Evolutionary conservation across 2,797 vertebrate species (phyloP).

Genomic region (Enteromius treurensis): DNA sequence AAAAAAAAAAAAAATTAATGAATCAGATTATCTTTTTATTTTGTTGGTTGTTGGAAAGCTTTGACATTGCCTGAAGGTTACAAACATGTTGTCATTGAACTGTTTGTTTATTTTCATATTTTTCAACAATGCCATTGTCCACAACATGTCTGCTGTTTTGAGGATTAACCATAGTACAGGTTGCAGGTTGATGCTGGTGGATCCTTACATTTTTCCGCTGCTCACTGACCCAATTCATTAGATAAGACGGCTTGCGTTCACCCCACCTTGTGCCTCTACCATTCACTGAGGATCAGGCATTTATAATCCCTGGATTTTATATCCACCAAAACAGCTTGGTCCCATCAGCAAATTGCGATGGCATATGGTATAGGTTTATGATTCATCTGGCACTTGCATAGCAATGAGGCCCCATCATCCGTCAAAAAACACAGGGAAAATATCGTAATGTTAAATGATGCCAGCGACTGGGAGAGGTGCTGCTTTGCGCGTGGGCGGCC

Average conservation of each 20-base stretch:
- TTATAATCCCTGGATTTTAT: constrained; percentile 94
- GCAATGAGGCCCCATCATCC: constrained; percentile 87
- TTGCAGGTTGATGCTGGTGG: constrained; percentile 35
- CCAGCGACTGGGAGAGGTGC: constrained; percentile 69
- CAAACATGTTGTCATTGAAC: constrained; percentile 65
- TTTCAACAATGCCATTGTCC: constrained; percentile 55
- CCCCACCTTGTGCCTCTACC: constrained; percentile 72
- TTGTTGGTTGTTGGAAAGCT: constrained; percentile 62
- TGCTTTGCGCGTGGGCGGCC: constrained; percentile 65
- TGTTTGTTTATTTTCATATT: constrained; percentile 57
- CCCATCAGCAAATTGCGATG: constrained; percentile 98
- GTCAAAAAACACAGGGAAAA: constrained; percentile 86
- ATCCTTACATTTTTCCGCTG: constrained; percentile 16
- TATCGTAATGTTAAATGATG: constrained; percentile 76
- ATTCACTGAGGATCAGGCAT: constrained; percentile 85
- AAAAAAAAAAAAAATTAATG: neutral
- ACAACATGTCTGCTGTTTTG: constrained; percentile 56
- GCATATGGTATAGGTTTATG: constrained; percentile 99
- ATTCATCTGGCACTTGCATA: constrained; percentile 96
- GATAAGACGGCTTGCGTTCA: constrained; percentile 72
- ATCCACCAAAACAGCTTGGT: constrained; percentile 99
- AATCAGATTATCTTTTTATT: constrained; percentile 44
- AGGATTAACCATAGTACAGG: constrained; percentile 59
- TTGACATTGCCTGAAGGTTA: constrained; percentile 62
- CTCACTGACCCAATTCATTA: constrained; percentile 66